Conservation (phyloP, 2,113 vertebrate genomes). For the Neogobius melanostomus region DNA sequence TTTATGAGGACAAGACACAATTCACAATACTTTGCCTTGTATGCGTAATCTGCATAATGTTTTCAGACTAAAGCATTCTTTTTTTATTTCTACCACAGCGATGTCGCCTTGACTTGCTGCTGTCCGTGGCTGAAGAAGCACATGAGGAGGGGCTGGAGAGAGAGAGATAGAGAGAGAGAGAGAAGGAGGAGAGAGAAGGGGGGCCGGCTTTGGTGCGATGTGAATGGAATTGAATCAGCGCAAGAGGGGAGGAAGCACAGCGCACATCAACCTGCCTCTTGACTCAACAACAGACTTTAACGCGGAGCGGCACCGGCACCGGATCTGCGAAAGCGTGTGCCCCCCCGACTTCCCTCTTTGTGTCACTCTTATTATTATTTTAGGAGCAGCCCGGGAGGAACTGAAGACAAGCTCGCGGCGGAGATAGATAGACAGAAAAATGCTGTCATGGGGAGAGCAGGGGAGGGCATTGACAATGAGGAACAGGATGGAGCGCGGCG, state of each 20-base stretch:
- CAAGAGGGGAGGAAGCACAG: constrained; percentile 60
- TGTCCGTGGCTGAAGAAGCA: constrained; percentile 59
- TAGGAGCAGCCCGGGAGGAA: constrained; percentile 57
- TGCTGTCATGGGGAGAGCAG: constrained; percentile 76
- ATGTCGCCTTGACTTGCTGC: constrained; percentile 42
- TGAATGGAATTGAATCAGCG: constrained; percentile 77
- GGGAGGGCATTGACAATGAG: constrained; percentile 69
- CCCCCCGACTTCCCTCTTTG: not conserved
- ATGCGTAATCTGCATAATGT: constrained; percentile 18
- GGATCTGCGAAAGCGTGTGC: constrained; percentile 47
- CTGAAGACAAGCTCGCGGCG: constrained; percentile 54
- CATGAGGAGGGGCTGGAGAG: constrained; percentile 41
- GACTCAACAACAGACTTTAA: constrained; percentile 64
- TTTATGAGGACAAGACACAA: not conserved
- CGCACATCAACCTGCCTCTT: constrained; percentile 79
- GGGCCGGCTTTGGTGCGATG: constrained; percentile 76
- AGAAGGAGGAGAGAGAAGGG: constrained; percentile 53
- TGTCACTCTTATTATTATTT: constrained; percentile 45
- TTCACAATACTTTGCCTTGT: not conserved
- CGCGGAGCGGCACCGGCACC: constrained; percentile 37
- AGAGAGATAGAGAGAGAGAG: constrained; percentile 32
- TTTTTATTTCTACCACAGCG: constrained; percentile 25
- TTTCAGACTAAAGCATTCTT: constrained; percentile 15
- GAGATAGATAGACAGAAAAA: constrained; percentile 72
- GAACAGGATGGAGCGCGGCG: constrained; percentile 73